Base-by-base conservation (phyloP, 2,113 vertebrate species). In the Sinosuthora webbiana region DNA sequence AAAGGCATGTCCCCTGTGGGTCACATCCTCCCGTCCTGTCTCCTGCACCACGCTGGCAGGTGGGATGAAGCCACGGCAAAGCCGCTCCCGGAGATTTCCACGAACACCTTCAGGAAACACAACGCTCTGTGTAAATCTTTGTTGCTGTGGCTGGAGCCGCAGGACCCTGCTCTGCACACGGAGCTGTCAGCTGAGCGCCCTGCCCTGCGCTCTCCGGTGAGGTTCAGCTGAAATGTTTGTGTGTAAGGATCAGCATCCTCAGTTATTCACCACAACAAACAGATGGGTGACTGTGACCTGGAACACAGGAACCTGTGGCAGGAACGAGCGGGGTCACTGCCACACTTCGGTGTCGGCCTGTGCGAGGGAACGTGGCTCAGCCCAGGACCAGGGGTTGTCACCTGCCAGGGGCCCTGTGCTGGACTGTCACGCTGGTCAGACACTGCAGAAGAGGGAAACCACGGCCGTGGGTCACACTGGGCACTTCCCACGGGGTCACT, bases 121-220 rank as follows among this genome's bases (percentile, higher is more conserved):
- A 17, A 27, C 0, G 3, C 55, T n/a, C 47, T 41, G 75, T 42
- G 86, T 35, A 59, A 90, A 93, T 64, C 70, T 85, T 56, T 64
- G 86, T 69, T 52, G 13, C 15, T 56, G 84, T 50, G 92, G 41
- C 56, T 25, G 0, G 45, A 85, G 95, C 89, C 83, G 1, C 75
- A 95, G 93, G 90, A 93, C 44, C 14, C 57, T 4, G 15, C 84
- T 76, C 63, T 35, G 90, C 4, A 64, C 95, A 79, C 5, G 0
- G 81, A 93, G 90, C 80, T 68, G 68, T 30, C 89, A 84, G 92
- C 84, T n/a, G 16, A 77, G 80, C 65, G 3, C 59, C 89, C 92
- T 91, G 71, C 69, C 50, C 92, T 24, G 82, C 14, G 6, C 39
- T 50, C 87, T 65, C 83, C 18, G 1, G 87, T 3, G 13, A 69